These are phyloP conservation scores for Brachycybe producta DNA, from an alignment of 2,888 invertebrate genomes.

Conservation along the genomic window DNA sequence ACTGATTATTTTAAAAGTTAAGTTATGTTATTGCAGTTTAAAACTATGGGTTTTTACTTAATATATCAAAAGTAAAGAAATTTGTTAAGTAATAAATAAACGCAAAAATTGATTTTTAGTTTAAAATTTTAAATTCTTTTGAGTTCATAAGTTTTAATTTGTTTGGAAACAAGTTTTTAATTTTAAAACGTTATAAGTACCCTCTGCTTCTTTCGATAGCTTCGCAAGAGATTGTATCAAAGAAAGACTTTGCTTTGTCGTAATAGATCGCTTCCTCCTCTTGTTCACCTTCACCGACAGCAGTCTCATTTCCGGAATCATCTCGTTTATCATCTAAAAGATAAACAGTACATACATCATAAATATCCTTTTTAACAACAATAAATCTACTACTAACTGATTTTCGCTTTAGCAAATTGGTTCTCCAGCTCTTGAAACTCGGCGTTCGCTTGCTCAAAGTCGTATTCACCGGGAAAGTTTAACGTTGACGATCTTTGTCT, in stretches of 20 bases:
- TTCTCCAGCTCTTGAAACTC: slow-evolving; percentile 81
- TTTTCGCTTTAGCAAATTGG: slow-evolving; percentile 72
- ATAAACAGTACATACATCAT: slow-evolving; percentile 33
- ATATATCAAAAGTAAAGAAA: no score
- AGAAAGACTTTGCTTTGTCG: slow-evolving; percentile 95
- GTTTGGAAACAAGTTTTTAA: no score
- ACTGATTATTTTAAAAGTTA: no score
- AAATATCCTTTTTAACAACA: slow-evolving; percentile 27
- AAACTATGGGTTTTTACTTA: no score
- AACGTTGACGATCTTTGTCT: slow-evolving; percentile 44
- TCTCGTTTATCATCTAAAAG: slow-evolving; percentile 70
- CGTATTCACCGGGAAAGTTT: slow-evolving; percentile 93
- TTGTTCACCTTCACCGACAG: slow-evolving; percentile 58
- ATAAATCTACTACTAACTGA: slow-evolving; percentile 39
- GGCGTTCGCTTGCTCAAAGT: slow-evolving; percentile 96
- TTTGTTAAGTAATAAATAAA: no score
- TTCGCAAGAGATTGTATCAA: slow-evolving; percentile 98
- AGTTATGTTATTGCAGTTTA: no score
- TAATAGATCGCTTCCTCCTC: slow-evolving; percentile 67
- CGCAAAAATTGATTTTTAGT: no score
- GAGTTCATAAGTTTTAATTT: no score
- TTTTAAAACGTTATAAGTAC: slow-evolving; percentile 31
- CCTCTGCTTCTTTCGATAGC: slow-evolving; percentile 74
- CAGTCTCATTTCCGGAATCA: slow-evolving; percentile 79
- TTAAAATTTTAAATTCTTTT: no score